Conservation (phyloP, 2,113 vertebrate genomes). For the Hemiscyllium ocellatum region DNA sequence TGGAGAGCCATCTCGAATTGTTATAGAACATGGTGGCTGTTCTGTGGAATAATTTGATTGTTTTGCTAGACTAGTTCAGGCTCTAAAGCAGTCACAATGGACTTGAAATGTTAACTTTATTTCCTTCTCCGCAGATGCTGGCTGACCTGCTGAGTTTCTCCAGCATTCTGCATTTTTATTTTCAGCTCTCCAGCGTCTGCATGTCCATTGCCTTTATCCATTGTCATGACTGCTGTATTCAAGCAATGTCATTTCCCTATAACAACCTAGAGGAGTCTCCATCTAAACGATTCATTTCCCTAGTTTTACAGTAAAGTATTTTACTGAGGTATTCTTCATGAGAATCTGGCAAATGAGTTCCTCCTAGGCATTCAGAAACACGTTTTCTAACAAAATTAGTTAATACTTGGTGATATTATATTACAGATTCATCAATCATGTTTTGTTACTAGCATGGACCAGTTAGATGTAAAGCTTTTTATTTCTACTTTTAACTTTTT, state of each 20-base stretch:
- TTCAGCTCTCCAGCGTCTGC: too few species aligned
- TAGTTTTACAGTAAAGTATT: not conserved
- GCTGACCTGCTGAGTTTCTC: too few species aligned
- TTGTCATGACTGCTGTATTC: not conserved
- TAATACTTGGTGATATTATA: not conserved
- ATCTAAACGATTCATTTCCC: not conserved
- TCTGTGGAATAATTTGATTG: not conserved
- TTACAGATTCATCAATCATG: not conserved
- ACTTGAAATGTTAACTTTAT: too few species aligned
- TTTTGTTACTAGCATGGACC: not conserved
- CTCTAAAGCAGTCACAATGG: not conserved
- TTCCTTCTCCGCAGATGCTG: too few species aligned
- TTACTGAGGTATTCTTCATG: not conserved
- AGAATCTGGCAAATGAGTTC: not conserved
- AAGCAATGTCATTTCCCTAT: not conserved
- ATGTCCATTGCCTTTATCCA: too few species aligned
- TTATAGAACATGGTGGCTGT: not conserved
- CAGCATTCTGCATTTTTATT: too few species aligned
- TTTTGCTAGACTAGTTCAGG: not conserved
- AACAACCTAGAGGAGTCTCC: not conserved
- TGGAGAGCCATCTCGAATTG: not conserved
- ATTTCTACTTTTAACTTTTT: not conserved
- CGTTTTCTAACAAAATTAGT: not conserved
- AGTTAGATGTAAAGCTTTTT: not conserved
- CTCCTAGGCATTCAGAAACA: not conserved